Evolutionary conservation across 2,888 invertebrate genomes (phyloP).

Genomic region (Drosophila eohydei): DNA sequence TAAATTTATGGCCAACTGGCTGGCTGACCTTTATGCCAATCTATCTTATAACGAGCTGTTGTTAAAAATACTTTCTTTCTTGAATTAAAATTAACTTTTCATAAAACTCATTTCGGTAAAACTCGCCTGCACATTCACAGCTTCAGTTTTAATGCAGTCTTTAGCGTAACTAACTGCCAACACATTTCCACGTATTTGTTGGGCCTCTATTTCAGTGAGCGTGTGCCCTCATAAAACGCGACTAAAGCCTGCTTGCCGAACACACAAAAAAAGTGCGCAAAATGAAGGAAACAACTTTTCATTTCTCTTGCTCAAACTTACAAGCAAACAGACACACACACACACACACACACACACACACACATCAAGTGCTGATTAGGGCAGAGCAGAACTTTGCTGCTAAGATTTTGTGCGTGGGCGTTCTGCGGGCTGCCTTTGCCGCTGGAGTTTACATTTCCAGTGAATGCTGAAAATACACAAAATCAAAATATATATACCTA

Average conservation of each 20-base stretch:
- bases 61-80: background rate
- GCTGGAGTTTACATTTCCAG: background rate
- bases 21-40: background rate
- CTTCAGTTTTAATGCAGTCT: background rate
- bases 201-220: background rate
- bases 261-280: background rate
- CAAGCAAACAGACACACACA: background rate
- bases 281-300: conserved; percentile 3
- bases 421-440: background rate
- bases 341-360: background rate
- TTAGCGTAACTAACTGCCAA: background rate
- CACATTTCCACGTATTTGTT: conserved; percentile 4
- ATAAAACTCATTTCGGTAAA: background rate
- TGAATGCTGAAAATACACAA: background rate
- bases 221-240: conserved; percentile 2
- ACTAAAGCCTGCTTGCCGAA: background rate
- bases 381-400: background rate
- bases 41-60: background rate
- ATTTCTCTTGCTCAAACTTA: background rate
- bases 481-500: background rate
- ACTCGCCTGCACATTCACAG: background rate
- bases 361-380: conserved; percentile 3
- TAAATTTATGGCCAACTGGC: background rate
- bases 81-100: background rate
- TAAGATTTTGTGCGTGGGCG: background rate